phyloP scores from a whole-genome alignment of 2,888 invertebrate genomes.

The Corythucha ciliata region DNA sequence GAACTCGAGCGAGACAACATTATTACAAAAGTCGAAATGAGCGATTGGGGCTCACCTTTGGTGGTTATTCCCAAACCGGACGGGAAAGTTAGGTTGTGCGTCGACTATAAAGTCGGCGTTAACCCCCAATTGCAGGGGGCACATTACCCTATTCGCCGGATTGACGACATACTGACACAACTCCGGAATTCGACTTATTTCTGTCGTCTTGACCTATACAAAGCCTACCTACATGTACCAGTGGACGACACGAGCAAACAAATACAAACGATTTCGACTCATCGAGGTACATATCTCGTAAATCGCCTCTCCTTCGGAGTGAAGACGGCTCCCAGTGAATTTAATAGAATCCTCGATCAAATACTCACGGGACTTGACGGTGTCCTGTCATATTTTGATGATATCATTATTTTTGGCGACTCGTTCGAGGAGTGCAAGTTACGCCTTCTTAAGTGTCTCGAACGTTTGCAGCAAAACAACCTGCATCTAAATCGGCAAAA shows the following conservation, averaged over 20 bases:
- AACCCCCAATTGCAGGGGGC: too few relatives aligned
- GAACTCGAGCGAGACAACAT: too few relatives aligned
- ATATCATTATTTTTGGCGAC: background rate
- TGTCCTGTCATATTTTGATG: background rate
- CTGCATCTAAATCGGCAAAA: conserved; percentile 12
- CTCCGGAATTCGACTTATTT: conserved; percentile 26
- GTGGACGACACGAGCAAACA: conserved; percentile 23
- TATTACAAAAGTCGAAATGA: too few relatives aligned
- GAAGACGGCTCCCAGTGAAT: conserved; percentile 17
- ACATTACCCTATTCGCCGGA: conserved; percentile 29
- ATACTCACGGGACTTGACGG: background rate
- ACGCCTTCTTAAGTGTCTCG: background rate
- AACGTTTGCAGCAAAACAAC: conserved; percentile 4
- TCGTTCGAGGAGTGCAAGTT: conserved; percentile 2
- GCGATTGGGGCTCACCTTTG: too few relatives aligned
- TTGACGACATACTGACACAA: conserved; percentile 25
- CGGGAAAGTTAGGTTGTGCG: too few relatives aligned
- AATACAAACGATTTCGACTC: conserved; percentile 2
- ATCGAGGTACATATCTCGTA: conserved; percentile 1
- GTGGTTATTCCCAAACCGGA: too few relatives aligned
- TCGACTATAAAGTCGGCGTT: too few relatives aligned
- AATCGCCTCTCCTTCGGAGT: conserved; percentile 15
- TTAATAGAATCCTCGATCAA: background rate
- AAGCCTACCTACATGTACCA: conserved; percentile 30
- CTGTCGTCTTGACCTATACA: conserved; percentile 29